Evolutionary conservation across 2,113 vertebrate genomes (phyloP), one percentile per base, ranked within the genome.

Genomic region (Macrotis lagotis): DNA sequence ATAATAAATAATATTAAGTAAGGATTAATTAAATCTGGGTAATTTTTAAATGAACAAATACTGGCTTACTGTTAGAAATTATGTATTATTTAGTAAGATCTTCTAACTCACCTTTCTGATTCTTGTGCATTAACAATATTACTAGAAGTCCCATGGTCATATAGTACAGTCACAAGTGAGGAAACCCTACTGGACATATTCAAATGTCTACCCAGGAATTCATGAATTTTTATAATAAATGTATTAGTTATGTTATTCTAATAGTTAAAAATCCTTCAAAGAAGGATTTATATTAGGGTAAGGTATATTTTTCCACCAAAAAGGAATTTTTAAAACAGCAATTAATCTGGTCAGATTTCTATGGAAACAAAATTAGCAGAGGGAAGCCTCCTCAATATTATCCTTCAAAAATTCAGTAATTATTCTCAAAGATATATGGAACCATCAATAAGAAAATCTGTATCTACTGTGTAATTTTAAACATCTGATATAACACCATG

Each of bases 11-110:
- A 94, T 66, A 90, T 28, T 59, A 94, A 96, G 90, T 96, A 49
- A 66, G 48, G 89, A 91, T 25, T 91, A 94, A 24, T 88, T 91
- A 89, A 53, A 66, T 53, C 44, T 94, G 47, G 94, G 59, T 51
- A 94, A 93, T 90, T 95, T 83, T 92, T 95, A 55, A 93, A 94
- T 25, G 5, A 95, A 5, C 48, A 55, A 19, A 9, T 31, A 48
- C 31, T 90, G 4, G 25, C 47, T 90, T 50, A 48, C 48, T 90
- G 49, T 90, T 48, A 90, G 48, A 25, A 90, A 31, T 31, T 14
- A 1, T 90, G 96, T 89, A 93, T 93, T 44, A 95, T 44, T n/a
- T 31, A 48, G 94, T 91, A 94, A 96, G 96, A 97, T 91, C 50
- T 91, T 91, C 50, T 91, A 96, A 94, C 31, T 50, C 91, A n/a